Evolutionary conservation across 2,797 vertebrate species (phyloP), one percentile per base, ranked within the genome.

Genomic region (Schizopygopsis pylzovi): DNA sequence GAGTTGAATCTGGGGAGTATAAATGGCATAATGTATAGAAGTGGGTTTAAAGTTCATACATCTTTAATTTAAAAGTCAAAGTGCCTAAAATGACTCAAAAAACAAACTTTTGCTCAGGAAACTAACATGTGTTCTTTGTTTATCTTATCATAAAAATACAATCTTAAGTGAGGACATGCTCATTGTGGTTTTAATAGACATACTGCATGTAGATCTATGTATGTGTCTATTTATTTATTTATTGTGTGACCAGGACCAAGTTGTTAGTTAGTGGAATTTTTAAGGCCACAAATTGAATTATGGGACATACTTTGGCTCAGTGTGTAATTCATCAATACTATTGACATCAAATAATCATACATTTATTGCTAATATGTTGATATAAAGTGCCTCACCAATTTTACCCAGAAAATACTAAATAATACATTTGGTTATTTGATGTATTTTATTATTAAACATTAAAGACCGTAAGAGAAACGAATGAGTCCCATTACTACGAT

Each of bases 381-480:
- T 1, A 67, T 33, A 33, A 86, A 56, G 56, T 67, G 43, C 70
- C 54, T 84, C 77, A 33, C 59, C 52, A 68, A 20, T 8, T 49
- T 61, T 87, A 56, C 87, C 79, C 75, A 45, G 9, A 81, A 33
- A 87, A 84, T 86, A 83, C 76, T 16, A 54, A 71, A 82, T 82
- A 71, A 82, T 59, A n/a, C 43, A 12, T 28, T 37, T 37, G 10
- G 33, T n/a, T 43, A 49, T 59, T 68, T 39, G 16, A 83, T 39
- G 11, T 61, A 67, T 75, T 70, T 4, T 67, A 68, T 81, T 67
- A 47, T 67, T 63, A 41, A 63, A 79, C 25, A 1, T 25, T 6
- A 37, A 75, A 5, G 11, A 67, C 3, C 6, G 10, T 11, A 45
- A 45, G 43, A 45, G 43, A 16, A 25, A 43, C 22, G 2, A 18